phyloP scores from a whole-genome alignment of 2,888 invertebrate species.

The Drosophila neoperkinsi region DNA sequence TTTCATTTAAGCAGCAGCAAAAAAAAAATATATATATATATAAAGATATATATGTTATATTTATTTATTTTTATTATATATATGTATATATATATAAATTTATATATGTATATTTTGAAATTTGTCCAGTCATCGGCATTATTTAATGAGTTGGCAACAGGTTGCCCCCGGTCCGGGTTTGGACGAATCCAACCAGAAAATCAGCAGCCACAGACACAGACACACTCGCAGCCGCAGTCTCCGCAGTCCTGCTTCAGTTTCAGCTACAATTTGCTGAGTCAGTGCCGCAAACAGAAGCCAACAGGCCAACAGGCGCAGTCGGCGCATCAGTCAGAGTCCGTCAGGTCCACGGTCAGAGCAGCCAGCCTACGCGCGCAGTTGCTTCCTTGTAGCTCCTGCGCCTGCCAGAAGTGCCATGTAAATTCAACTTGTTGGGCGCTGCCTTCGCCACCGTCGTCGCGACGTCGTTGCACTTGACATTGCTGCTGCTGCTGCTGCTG shows the following conservation, averaged over 20 bases:
- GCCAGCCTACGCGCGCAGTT: constrained; percentile 43
- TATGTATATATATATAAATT: background rate
- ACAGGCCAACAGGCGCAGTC: constrained; percentile 60
- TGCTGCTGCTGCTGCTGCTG: constrained; percentile 27
- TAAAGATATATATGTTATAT: constrained; percentile 1
- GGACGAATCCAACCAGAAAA: constrained; percentile 70
- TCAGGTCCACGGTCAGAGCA: constrained; percentile 14
- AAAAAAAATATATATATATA: constrained; percentile 8
- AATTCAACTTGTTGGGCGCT: constrained; percentile 76
- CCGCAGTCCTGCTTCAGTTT: constrained; percentile 41
- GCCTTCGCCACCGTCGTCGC: constrained; percentile 47
- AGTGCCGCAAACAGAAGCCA: constrained; percentile 79
- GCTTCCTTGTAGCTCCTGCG: constrained; percentile 51
- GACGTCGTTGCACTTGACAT: constrained; percentile 58
- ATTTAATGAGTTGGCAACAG: constrained; percentile 82
- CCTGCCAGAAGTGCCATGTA: constrained; percentile 68
- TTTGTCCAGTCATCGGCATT: constrained; percentile 84
- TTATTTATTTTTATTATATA: background rate
- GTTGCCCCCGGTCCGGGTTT: constrained; percentile 51
- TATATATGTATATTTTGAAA: constrained; percentile 53
- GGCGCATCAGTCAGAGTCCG: constrained; percentile 64
- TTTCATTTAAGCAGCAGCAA: constrained; percentile 61
- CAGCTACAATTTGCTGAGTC: constrained; percentile 66
- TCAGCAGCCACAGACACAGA: constrained; percentile 45
- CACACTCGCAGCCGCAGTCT: constrained; percentile 25